Evolutionary conservation across 2,888 invertebrate species (phyloP).

Genomic region (Gandaritis pyraliata): DNA sequence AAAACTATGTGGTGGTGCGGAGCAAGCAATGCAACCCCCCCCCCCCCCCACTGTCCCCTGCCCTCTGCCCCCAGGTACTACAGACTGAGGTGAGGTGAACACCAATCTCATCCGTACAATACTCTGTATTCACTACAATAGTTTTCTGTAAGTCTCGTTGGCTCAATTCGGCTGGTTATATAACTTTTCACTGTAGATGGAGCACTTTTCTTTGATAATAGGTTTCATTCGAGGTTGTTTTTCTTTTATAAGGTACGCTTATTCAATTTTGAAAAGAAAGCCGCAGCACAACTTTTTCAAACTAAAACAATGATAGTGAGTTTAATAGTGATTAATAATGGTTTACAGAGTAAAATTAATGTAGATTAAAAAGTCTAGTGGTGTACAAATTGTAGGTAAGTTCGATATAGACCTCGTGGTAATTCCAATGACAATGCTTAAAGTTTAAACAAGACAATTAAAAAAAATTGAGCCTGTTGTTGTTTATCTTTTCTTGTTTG

Average conservation of each 20-base stretch:
- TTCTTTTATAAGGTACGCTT: not conserved
- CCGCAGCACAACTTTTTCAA: too few relatives aligned
- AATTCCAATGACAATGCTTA: too few relatives aligned
- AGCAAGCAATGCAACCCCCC: conserved; percentile 65
- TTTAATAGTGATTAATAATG: too few relatives aligned
- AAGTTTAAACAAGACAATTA: too few relatives aligned
- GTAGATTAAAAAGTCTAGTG: too few relatives aligned
- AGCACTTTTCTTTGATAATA: conserved; percentile 4
- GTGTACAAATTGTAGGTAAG: too few relatives aligned
- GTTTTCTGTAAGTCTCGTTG: conserved; percentile 56
- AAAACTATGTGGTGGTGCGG: conserved; percentile 75
- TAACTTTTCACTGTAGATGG: not conserved
- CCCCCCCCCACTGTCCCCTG: conserved; percentile 43
- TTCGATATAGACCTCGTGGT: too few relatives aligned
- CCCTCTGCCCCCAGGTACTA: conserved; percentile 58
- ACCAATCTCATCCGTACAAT: conserved; percentile 71
- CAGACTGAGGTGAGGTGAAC: conserved; percentile 56
- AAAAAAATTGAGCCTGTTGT: too few relatives aligned
- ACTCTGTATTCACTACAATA: conserved; percentile 58
- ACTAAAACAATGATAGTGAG: too few relatives aligned
- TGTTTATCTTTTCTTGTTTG: too few relatives aligned
- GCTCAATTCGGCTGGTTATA: conserved; percentile 31
- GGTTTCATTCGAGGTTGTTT: not conserved
- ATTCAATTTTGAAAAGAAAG: too few relatives aligned
- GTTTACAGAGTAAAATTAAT: too few relatives aligned